phyloP scores from a whole-genome alignment of 2,888 invertebrate species.

The Ecliptopera silaceata region DNA sequence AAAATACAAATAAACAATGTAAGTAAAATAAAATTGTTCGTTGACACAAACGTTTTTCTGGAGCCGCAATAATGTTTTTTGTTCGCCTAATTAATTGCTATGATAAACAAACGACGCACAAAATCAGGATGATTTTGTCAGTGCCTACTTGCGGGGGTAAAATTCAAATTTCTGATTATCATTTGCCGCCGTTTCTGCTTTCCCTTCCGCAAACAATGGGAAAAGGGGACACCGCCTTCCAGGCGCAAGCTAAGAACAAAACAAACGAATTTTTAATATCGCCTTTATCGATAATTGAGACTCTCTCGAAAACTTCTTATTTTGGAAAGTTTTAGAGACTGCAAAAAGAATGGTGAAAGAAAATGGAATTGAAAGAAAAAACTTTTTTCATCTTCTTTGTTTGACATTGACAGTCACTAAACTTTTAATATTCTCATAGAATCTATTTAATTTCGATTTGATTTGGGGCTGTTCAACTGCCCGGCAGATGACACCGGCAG shows the following conservation, averaged over 20 bases:
- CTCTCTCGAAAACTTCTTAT: conserved; percentile 81
- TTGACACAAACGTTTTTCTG: conserved; percentile 58
- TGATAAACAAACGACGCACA: conserved; percentile 76
- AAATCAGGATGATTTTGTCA: conserved; percentile 77
- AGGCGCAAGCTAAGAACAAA: conserved; percentile 78
- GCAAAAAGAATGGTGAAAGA: conserved; percentile 79
- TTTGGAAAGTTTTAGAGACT: conserved; percentile 81
- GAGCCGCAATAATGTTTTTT: conserved; percentile 62
- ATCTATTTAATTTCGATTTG: conserved; percentile 80
- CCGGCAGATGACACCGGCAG: conserved; percentile 64
- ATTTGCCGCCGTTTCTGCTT: conserved; percentile 70
- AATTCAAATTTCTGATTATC: conserved; percentile 82
- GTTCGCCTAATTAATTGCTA: conserved; percentile 72
- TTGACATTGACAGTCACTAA: conserved; percentile 82
- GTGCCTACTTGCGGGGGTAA: conserved; percentile 64
- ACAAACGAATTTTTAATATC: conserved; percentile 84
- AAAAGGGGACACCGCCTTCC: conserved; percentile 74
- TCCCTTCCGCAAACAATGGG: conserved; percentile 79
- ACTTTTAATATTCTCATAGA: conserved; percentile 78
- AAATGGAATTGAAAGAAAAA: conserved; percentile 79
- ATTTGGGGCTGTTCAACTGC: conserved; percentile 68
- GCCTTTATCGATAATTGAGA: conserved; percentile 83
- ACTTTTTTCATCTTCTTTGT: conserved; percentile 83
- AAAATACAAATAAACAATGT: conserved; percentile 34
- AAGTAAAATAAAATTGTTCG: conserved; percentile 50